Conservation (phyloP, 2,113 vertebrate genomes). For the Polyodon spathula region DNA sequence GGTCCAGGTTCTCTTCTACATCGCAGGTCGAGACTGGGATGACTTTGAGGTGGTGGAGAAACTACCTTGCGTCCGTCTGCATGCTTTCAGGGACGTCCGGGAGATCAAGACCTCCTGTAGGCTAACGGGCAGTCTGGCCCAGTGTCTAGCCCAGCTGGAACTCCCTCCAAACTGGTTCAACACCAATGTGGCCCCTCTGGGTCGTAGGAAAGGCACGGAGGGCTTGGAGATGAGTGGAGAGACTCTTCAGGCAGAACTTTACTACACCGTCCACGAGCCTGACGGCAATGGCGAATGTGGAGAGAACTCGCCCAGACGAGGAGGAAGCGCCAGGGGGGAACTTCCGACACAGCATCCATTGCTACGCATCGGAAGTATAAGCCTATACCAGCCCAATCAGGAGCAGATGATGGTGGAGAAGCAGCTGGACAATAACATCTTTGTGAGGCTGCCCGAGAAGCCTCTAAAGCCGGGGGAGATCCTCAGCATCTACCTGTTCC, state of each 20-base stretch:
- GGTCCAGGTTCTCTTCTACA: slow-evolving; percentile 91
- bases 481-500: slow-evolving; percentile 75
- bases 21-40: slow-evolving; percentile 91
- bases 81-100: slow-evolving; percentile 78
- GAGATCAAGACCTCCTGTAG: slow-evolving; percentile 87
- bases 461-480: slow-evolving; percentile 83
- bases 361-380: slow-evolving; percentile 90
- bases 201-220: slow-evolving; percentile 66
- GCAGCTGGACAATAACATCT: slow-evolving; percentile 76
- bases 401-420: slow-evolving; percentile 78
- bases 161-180: slow-evolving; percentile 87
- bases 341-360: slow-evolving; percentile 82
- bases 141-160: slow-evolving; percentile 81
- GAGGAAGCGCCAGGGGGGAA: slow-evolving; percentile 52
- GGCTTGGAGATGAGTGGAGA: slow-evolving; percentile 59
- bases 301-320: slow-evolving; percentile 44
- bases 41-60: slow-evolving; percentile 78
- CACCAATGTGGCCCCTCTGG: slow-evolving; percentile 60
- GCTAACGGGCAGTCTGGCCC: slow-evolving; percentile 77
- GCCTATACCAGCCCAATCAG: slow-evolving; percentile 71
- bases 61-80: slow-evolving; percentile 83
- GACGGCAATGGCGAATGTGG: slow-evolving; percentile 65
- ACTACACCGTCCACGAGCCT: slow-evolving; percentile 81
- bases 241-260: slow-evolving; percentile 80
- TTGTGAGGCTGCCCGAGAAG: slow-evolving; percentile 80